phyloP scores from a whole-genome alignment of 2,113 vertebrate genomes.

The Cettia cetti region DNA sequence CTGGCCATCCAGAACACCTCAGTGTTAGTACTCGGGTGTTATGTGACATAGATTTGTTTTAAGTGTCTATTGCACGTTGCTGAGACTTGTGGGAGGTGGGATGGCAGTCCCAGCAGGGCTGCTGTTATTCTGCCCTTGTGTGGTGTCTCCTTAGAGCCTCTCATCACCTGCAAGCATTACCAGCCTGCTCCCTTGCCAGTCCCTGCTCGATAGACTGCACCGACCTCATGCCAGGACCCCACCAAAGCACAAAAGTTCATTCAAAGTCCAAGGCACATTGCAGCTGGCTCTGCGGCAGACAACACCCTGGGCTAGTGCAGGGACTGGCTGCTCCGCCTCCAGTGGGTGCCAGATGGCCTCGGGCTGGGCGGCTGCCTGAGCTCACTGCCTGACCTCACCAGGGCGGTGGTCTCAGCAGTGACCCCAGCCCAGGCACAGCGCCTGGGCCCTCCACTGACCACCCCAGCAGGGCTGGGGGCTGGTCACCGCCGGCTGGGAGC shows the following conservation, averaged over 20 bases:
- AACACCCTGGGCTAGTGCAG: slow-evolving; percentile 5
- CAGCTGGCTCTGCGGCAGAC: neutral
- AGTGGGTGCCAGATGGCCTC: slow-evolving; percentile 2
- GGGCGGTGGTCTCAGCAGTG: slow-evolving; percentile 24
- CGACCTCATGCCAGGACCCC: neutral
- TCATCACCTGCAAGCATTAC: neutral
- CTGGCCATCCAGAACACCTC: neutral
- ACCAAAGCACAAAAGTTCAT: slow-evolving; percentile 56
- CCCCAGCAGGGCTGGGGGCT: neutral
- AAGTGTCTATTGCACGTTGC: neutral
- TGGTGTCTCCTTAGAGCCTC: neutral
- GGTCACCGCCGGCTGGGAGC: fast-evolving
- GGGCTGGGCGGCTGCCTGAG: slow-evolving; percentile 20
- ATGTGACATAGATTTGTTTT: neutral
- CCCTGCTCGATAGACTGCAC: neutral
- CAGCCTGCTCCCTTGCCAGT: neutral
- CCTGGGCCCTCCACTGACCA: neutral
- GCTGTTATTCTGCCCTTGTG: neutral
- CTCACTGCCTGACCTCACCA: slow-evolving; percentile 50
- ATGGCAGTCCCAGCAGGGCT: neutral
- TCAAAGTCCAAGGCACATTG: slow-evolving; percentile 18
- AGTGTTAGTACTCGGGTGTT: neutral
- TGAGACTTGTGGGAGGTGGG: neutral
- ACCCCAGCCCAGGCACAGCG: neutral
- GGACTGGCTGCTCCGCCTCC: neutral